Conservation (phyloP, 2,888 invertebrate genomes). For the Apocheima hispidaria region DNA sequence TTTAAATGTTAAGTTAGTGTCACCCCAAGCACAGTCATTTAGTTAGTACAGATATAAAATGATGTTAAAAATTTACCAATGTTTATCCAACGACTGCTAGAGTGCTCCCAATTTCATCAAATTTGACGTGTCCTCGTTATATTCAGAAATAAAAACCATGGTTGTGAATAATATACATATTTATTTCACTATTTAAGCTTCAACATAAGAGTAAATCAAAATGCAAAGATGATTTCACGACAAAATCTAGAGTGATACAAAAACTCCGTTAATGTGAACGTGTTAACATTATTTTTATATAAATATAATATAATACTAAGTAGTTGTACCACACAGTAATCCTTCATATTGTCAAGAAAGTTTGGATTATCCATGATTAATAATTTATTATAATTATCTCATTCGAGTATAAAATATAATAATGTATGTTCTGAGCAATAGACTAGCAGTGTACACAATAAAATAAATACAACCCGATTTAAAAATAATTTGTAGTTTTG, state of each 20-base stretch:
- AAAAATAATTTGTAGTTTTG: conserved; percentile 50
- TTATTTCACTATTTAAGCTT: conserved; percentile 76
- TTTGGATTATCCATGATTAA: conserved; percentile 51
- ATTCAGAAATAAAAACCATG: conserved; percentile 75
- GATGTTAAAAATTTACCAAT: conserved; percentile 45
- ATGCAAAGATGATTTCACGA: conserved; percentile 48
- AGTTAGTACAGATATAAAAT: conserved; percentile 35
- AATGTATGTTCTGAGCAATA: conserved; percentile 54
- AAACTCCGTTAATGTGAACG: conserved; percentile 54
- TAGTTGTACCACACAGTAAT: conserved; percentile 70
- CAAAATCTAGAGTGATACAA: conserved; percentile 46
- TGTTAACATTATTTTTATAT: conserved; percentile 44
- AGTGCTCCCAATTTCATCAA: conserved; percentile 35
- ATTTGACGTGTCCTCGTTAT: conserved; percentile 18
- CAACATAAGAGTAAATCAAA: conserved; percentile 64
- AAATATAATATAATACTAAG: conserved; percentile 60
- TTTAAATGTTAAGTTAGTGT: conserved; percentile 8
- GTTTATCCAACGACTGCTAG: conserved; percentile 44
- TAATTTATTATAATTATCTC: conserved; percentile 58
- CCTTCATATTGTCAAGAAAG: conserved; percentile 68
- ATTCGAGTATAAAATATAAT: conserved; percentile 57
- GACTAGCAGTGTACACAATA: conserved; percentile 60
- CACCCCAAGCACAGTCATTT: conserved; percentile 27
- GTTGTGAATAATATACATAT: conserved; percentile 79
- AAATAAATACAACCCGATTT: conserved; percentile 38